phyloP scores from a whole-genome alignment of 2,113 vertebrate genomes.

The Nyctibius bracteatus region DNA sequence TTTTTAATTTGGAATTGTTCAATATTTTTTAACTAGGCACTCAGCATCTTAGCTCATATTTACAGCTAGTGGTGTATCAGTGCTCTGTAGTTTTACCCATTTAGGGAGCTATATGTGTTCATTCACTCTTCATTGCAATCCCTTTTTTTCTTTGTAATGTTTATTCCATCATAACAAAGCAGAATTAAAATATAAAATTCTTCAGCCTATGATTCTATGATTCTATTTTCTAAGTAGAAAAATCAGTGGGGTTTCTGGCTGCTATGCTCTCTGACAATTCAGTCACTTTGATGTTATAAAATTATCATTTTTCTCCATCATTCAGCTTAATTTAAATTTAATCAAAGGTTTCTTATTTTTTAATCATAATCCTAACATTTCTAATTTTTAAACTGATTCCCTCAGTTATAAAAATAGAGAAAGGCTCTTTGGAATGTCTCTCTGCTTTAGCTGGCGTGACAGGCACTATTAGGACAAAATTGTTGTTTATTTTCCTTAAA shows the following conservation, averaged over 20 bases:
- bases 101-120: not conserved
- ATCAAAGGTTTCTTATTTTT: not conserved
- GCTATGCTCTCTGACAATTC: not conserved
- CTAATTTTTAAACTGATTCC: not conserved
- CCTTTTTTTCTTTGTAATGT: not conserved
- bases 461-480: not conserved
- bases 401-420: not conserved
- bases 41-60: not conserved
- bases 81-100: not conserved
- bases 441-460: not conserved
- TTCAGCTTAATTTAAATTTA: not conserved
- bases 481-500: not conserved
- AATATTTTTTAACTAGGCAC: not conserved
- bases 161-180: not conserved
- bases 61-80: not conserved
- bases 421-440: not conserved
- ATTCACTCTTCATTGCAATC: not conserved
- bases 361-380: not conserved
- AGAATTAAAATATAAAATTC: not conserved
- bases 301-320: not conserved
- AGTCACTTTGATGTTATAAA: not conserved
- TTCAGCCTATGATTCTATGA: too few relatives aligned
- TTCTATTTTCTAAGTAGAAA: not conserved
- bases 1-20: not conserved
- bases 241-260: not conserved